Conservation (phyloP, 1,140 invertebrate genomes). For the Drosophila tristis region DNA sequence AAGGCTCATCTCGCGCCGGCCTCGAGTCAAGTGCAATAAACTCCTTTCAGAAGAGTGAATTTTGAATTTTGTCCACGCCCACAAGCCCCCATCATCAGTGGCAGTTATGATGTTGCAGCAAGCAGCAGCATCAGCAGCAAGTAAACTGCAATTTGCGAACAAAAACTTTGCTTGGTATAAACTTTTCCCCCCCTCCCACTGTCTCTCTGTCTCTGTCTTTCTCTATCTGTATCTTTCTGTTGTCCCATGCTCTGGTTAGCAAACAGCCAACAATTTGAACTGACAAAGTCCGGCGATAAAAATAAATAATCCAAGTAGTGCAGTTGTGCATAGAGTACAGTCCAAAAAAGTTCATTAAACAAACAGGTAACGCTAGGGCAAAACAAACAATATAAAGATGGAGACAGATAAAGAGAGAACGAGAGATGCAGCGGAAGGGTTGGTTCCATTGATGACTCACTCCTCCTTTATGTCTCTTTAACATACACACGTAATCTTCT, state of each 20-base stretch:
- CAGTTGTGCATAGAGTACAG: conserved; percentile 58
- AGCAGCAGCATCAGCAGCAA: conserved; percentile 49
- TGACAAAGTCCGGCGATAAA: conserved; percentile 77
- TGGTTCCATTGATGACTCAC: background rate
- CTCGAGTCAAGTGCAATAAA: conserved; percentile 48
- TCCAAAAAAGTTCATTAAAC: conserved; percentile 64
- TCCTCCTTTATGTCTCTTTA: conserved; percentile 1
- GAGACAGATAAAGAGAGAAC: too few species aligned
- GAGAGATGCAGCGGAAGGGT: too few species aligned
- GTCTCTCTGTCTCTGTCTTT: background rate
- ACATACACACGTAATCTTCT: conserved; percentile 1
- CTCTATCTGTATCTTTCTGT: conserved; percentile 6
- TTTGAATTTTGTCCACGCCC: conserved; percentile 56
- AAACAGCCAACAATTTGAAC: conserved; percentile 73
- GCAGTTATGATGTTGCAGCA: conserved; percentile 73
- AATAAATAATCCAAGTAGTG: conserved; percentile 74
- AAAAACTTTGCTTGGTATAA: conserved; percentile 47
- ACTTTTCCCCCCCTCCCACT: conserved; percentile 25
- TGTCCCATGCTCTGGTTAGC: conserved; percentile 19
- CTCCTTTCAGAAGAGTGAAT: conserved; percentile 21
- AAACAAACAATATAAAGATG: background rate
- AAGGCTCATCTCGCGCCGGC: conserved; percentile 15
- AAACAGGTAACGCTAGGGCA: conserved; percentile 59
- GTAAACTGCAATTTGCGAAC: conserved; percentile 70
- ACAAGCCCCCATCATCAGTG: conserved; percentile 13